Evolutionary conservation across 2,797 vertebrate genomes (phyloP).

Genomic region (Rhincodon typus): DNA sequence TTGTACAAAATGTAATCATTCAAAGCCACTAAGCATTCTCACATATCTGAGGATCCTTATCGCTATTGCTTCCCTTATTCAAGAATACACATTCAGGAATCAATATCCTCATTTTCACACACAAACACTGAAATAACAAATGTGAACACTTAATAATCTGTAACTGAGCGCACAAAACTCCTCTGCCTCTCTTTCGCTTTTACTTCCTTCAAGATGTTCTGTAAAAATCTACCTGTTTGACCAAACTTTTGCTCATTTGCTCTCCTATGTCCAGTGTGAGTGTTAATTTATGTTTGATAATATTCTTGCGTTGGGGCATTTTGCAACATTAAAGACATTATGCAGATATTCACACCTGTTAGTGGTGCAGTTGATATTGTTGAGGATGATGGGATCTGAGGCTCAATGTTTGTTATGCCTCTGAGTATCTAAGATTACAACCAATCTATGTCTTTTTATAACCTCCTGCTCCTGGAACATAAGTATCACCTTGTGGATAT

Average conservation of each 20-base stretch:
- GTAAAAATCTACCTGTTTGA: background rate
- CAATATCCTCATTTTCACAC: conserved; percentile 4
- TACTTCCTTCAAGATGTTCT: background rate
- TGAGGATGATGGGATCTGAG: background rate
- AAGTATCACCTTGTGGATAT: too few relatives aligned
- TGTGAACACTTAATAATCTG: background rate
- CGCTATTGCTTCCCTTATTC: background rate
- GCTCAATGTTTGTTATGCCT: background rate
- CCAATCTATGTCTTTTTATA: background rate
- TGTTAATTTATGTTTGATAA: background rate
- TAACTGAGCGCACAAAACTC: background rate
- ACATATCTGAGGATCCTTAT: conserved; percentile 1
- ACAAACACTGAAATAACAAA: conserved; percentile 12
- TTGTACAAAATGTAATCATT: conserved; percentile 33
- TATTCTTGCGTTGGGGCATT: too few relatives aligned
- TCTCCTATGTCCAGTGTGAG: background rate
- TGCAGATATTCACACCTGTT: background rate
- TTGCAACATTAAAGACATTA: background rate
- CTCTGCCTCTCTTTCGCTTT: background rate
- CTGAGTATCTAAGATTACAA: background rate
- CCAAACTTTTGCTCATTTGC: background rate
- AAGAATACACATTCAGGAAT: conserved; percentile 6
- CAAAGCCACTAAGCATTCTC: conserved; percentile 14
- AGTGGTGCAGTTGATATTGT: background rate
- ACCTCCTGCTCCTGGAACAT: background rate